Evolutionary conservation across 2,113 vertebrate genomes (phyloP).

Genomic region (Megaptera novaeangliae): DNA sequence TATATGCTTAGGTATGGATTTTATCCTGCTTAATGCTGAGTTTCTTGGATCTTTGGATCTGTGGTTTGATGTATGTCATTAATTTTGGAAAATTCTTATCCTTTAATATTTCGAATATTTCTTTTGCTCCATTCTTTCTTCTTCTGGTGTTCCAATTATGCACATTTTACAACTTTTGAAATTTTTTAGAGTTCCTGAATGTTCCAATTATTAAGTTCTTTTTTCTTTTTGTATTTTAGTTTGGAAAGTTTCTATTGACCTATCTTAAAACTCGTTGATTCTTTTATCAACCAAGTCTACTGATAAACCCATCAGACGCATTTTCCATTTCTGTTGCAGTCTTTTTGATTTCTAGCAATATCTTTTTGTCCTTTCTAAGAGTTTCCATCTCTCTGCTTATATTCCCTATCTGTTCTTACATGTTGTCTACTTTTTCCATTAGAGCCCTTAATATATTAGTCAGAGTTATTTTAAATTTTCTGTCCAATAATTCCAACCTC

Average conservation of each 20-base stretch:
- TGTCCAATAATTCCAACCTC: neutral
- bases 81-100: neutral
- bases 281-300: neutral
- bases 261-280: neutral
- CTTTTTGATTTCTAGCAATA: neutral
- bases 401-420: neutral
- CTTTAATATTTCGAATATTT: neutral
- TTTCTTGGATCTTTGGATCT: neutral
- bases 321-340: neutral
- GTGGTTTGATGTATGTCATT: neutral
- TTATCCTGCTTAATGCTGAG: neutral
- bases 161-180: neutral
- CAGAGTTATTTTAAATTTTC: neutral
- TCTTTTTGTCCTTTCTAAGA: neutral
- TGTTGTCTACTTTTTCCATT: neutral
- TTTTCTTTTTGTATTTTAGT: neutral
- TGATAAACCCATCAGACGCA: neutral
- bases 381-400: neutral
- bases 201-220: neutral
- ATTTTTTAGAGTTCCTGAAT: neutral
- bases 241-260: neutral
- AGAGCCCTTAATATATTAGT: neutral
- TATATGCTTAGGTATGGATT: neutral
- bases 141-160: neutral
- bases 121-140: neutral